Conservation (phyloP, 2,113 vertebrate genomes). For the Podarcis muralis region DNA sequence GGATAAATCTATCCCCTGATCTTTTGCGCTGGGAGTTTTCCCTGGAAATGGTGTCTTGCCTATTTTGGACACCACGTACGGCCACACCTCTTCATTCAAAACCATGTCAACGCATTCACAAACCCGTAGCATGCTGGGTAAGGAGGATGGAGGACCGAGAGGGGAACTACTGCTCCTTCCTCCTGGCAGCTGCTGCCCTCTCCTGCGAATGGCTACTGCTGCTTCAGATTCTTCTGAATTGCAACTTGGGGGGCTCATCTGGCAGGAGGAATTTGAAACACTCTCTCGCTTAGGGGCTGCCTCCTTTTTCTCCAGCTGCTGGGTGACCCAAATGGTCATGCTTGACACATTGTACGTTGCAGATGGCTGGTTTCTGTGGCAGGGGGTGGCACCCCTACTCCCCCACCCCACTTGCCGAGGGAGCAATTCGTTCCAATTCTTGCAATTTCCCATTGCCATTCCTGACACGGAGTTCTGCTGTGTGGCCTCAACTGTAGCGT, state of each 20-base stretch:
- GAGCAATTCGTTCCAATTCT: fast-evolving
- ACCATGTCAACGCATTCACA: too few species aligned
- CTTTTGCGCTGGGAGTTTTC: background rate
- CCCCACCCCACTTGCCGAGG: background rate
- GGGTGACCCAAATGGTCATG: background rate
- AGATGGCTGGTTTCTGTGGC: fast-evolving
- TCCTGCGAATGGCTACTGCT: background rate
- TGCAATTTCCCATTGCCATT: background rate
- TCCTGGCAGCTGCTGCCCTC: background rate
- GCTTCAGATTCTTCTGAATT: background rate
- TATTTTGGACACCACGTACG: too few species aligned
- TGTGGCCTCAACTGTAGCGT: background rate
- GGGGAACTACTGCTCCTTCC: background rate
- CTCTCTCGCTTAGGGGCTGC: background rate
- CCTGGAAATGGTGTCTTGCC: too few species aligned
- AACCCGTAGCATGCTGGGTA: background rate
- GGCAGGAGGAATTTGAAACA: background rate
- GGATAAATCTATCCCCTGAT: background rate
- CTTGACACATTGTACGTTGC: background rate
- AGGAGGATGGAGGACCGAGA: background rate
- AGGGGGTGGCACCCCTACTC: background rate
- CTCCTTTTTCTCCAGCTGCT: background rate
- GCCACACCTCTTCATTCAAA: too few species aligned
- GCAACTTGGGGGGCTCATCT: background rate
- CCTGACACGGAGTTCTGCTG: fast-evolving